These are phyloP conservation scores for Takifugu rubripes DNA, from an alignment of 2,797 vertebrate genomes.

Conservation along the genomic window DNA sequence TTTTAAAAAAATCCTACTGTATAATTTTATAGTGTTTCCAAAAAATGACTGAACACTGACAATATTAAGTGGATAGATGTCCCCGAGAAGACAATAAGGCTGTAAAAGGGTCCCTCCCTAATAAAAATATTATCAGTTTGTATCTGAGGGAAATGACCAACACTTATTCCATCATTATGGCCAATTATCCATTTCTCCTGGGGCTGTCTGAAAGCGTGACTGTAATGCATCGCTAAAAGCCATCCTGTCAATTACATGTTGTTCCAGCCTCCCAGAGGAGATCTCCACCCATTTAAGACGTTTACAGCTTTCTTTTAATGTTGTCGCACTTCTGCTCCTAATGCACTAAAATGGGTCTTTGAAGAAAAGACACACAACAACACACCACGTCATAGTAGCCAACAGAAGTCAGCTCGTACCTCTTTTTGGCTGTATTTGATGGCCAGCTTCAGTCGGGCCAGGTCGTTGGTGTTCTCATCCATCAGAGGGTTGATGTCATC, in stretches of 20 bases:
- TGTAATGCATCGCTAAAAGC: constrained; percentile 65
- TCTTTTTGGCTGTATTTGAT: constrained; percentile 98
- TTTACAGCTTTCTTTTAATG: constrained; percentile 28
- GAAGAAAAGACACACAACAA: too few relatives aligned
- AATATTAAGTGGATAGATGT: constrained; percentile 1
- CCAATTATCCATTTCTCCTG: constrained; percentile 52
- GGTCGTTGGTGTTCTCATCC: constrained; percentile 86
- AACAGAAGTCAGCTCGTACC: constrained; percentile 72
- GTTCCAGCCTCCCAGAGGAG: constrained; percentile 49
- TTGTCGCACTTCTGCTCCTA: background rate
- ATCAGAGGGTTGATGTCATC: constrained; percentile 88
- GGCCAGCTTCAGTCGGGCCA: constrained; percentile 92
- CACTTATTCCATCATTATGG: constrained; percentile 62
- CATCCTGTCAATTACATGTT: constrained; percentile 56
- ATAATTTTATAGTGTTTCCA: constrained; percentile 2
- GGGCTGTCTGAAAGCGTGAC: constrained; percentile 50
- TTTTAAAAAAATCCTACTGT: background rate
- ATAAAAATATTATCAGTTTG: constrained; percentile 61
- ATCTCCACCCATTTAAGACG: constrained; percentile 53
- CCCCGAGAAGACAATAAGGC: constrained; percentile 31
- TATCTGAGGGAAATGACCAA: constrained; percentile 64
- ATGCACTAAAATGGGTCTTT: background rate
- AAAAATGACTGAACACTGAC: constrained; percentile 7
- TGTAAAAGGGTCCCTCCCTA: constrained; percentile 43
- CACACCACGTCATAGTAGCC: background rate